Percentiles rank a stretch among this genome's conserved stretches.
Evolutionary conservation across 2,888 invertebrate species (phyloP).

Genomic region (Laothoe populi): DNA sequence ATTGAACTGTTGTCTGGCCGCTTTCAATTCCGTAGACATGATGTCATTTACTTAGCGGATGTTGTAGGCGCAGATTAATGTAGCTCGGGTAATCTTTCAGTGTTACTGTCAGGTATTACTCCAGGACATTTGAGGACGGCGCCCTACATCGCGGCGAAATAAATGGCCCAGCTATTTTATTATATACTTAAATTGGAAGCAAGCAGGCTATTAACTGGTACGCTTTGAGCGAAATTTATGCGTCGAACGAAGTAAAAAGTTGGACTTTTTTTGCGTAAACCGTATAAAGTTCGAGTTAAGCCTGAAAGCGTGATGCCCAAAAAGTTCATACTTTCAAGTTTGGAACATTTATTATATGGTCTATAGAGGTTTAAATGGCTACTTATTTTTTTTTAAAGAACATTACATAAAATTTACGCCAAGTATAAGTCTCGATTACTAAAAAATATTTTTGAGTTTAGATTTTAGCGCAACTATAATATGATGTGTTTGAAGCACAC

Average conservation of each 20-base stretch:
- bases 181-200: constrained; percentile 18
- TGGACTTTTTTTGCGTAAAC: constrained; percentile 15
- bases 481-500: too few species aligned
- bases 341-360: constrained; percentile 14
- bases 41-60: constrained; percentile 42
- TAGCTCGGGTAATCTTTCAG: constrained; percentile 36
- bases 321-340: constrained; percentile 6
- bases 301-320: constrained; percentile 12
- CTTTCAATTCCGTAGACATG: constrained; percentile 38
- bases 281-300: constrained; percentile 8
- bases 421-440: background rate
- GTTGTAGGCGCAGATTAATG: constrained; percentile 42
- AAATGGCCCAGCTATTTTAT: constrained; percentile 19
- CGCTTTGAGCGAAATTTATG: constrained; percentile 21
- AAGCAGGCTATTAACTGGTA: constrained; percentile 18
- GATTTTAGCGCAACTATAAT: too few species aligned
- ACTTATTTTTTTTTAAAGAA: background rate
- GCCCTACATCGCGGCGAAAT: constrained; percentile 5
- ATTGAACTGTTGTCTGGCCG: constrained; percentile 31
- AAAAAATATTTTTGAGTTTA: too few species aligned
- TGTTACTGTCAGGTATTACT: constrained; percentile 36
- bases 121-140: constrained; percentile 24
- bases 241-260: constrained; percentile 21
- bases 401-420: background rate
- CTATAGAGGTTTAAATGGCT: background rate